These are phyloP conservation scores for Carcina quercana DNA, from an alignment of 2,888 invertebrate species.

Conservation along the genomic window DNA sequence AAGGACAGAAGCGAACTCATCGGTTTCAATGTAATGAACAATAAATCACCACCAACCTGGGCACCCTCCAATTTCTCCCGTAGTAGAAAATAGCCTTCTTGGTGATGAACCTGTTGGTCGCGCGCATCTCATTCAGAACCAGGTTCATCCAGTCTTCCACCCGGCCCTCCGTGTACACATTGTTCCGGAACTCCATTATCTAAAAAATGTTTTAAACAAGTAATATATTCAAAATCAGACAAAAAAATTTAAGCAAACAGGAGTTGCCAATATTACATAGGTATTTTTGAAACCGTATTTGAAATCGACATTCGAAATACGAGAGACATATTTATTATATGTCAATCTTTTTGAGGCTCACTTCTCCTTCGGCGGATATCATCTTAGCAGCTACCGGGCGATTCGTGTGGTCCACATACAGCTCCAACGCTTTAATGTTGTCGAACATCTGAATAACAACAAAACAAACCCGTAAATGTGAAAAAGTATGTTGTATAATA, in stretches of 20 bases:
- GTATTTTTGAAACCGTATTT: no score
- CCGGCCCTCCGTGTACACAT: slow-evolving; percentile 83
- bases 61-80: slow-evolving; percentile 80
- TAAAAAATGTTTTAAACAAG: no score
- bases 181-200: slow-evolving; percentile 84
- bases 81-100: slow-evolving; percentile 93
- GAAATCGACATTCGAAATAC: no score
- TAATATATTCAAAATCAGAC: no score
- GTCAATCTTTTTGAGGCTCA: no score
- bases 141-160: slow-evolving; percentile 96
- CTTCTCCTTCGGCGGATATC: slow-evolving; percentile 91
- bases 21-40: no score
- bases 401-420: slow-evolving; percentile 79
- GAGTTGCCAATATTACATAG: no score
- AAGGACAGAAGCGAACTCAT: no score
- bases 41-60: slow-evolving; percentile 76
- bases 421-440: slow-evolving; percentile 84
- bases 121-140: slow-evolving; percentile 88
- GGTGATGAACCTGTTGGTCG: slow-evolving; percentile 86
- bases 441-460: slow-evolving; percentile 88
- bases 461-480: no score
- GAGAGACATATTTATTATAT: no score
- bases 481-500: no score
- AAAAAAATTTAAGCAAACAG: no score
- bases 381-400: slow-evolving; percentile 84